A percentile compares a stretch with the other conserved stretches of the same genome.
Evolutionary conservation across 1,140 invertebrate genomes (phyloP).

Genomic region (Ericerus pela): DNA sequence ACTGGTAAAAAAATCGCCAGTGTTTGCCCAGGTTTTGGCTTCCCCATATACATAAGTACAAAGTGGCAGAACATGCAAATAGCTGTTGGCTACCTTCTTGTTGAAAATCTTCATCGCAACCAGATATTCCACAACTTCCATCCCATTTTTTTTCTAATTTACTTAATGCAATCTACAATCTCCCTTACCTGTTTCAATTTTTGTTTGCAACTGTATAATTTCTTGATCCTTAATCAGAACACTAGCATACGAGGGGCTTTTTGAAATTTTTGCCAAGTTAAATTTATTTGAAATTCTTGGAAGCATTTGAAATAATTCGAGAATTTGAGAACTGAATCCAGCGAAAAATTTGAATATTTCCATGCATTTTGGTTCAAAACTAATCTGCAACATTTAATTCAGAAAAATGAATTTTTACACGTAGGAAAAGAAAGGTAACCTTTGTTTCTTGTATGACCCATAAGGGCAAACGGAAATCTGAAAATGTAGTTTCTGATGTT

Average conservation of each 20-base stretch:
- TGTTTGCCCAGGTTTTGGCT: neutral
- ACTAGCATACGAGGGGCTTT: neutral
- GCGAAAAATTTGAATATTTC: neutral
- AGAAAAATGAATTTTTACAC: too few relatives aligned
- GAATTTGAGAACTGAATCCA: neutral
- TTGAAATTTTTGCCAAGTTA: neutral
- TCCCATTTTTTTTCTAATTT: neutral
- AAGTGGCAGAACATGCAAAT: neutral
- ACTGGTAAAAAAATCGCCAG: neutral
- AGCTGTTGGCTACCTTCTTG: neutral
- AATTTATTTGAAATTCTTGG: neutral
- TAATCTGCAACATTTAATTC: too few relatives aligned
- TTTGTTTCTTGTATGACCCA: neutral
- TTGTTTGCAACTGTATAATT: neutral
- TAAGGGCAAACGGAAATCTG: neutral
- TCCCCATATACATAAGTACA: neutral
- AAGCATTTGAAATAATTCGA: neutral
- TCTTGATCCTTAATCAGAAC: neutral
- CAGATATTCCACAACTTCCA: neutral
- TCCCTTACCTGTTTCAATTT: neutral
- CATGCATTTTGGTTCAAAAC: neutral
- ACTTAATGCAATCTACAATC: neutral
- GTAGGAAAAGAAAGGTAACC: neutral
- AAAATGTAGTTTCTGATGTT: neutral
- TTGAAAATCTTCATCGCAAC: neutral